Conservation (phyloP, 1,140 invertebrate species). For the Proctacanthus coquilletti region DNA sequence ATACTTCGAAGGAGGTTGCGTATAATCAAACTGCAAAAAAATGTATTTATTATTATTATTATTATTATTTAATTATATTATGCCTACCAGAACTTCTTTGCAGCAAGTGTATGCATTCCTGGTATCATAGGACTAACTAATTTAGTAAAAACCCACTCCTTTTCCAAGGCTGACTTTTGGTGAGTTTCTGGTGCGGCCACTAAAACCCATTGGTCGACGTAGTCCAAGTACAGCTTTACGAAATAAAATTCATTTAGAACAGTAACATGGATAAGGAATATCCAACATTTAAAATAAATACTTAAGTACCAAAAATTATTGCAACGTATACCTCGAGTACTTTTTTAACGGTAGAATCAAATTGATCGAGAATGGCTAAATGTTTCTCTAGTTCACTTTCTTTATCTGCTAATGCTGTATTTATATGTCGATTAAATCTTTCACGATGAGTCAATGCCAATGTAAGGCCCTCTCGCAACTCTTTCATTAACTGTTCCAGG, state of each 20-base stretch:
- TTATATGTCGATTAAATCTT: constrained; percentile 52
- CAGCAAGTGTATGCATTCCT: constrained; percentile 47
- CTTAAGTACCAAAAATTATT: neutral
- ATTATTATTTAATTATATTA: constrained; percentile 32
- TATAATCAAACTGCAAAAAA: constrained; percentile 13
- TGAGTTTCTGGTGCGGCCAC: constrained; percentile 50
- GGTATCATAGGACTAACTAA: constrained; percentile 50
- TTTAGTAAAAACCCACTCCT: constrained; percentile 65
- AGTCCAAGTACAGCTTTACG: constrained; percentile 57
- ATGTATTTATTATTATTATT: constrained; percentile 24
- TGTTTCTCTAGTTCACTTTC: constrained; percentile 29
- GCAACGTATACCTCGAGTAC: constrained; percentile 42
- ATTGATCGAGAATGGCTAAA: constrained; percentile 49
- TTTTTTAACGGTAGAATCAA: constrained; percentile 60
- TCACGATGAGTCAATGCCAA: constrained; percentile 62
- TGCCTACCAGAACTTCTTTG: constrained; percentile 49
- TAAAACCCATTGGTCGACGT: constrained; percentile 54
- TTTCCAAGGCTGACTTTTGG: constrained; percentile 61
- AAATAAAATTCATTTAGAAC: constrained; percentile 14
- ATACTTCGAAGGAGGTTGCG: constrained; percentile 23
- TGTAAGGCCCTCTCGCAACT: constrained; percentile 69
- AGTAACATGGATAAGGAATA: neutral
- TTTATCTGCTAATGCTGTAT: constrained; percentile 44
- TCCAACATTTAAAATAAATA: neutral
- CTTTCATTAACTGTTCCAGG: constrained; percentile 68